phyloP scores from a whole-genome alignment of 2,113 vertebrate genomes.

The Machaerirhynchus nigripectus region DNA sequence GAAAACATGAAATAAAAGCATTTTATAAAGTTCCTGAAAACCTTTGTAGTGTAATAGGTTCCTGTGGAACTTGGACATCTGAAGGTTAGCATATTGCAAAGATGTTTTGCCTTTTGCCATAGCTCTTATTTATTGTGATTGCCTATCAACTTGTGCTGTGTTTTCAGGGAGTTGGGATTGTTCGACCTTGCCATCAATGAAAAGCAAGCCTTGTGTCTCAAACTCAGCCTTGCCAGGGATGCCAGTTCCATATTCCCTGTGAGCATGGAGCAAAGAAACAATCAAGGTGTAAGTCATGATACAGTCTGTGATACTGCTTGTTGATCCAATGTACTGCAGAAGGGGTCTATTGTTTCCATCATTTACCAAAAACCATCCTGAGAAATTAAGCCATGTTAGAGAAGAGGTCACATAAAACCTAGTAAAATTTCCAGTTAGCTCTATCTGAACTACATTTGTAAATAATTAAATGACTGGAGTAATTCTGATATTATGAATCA shows the following conservation, averaged over 20 bases:
- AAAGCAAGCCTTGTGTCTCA: neutral
- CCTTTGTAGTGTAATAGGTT: neutral
- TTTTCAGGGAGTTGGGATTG: neutral
- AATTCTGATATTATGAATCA: neutral
- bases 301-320: rapidly evolving
- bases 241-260: neutral
- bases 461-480: neutral
- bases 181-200: neutral
- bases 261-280: neutral
- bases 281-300: neutral
- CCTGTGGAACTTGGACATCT: neutral
- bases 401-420: neutral
- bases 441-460: neutral
- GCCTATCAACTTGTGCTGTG: neutral
- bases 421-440: neutral
- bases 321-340: neutral
- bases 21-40: neutral
- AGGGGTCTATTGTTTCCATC: neutral
- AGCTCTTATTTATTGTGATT: neutral
- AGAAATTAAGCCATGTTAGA: neutral
- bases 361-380: neutral
- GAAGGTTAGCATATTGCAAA: neutral
- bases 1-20: neutral
- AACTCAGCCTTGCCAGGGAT: rapidly evolving
- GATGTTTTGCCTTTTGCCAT: neutral